These are phyloP conservation scores for Rhadina sibilatrix DNA, from an alignment of 2,113 vertebrate genomes.

Conservation along the genomic window DNA sequence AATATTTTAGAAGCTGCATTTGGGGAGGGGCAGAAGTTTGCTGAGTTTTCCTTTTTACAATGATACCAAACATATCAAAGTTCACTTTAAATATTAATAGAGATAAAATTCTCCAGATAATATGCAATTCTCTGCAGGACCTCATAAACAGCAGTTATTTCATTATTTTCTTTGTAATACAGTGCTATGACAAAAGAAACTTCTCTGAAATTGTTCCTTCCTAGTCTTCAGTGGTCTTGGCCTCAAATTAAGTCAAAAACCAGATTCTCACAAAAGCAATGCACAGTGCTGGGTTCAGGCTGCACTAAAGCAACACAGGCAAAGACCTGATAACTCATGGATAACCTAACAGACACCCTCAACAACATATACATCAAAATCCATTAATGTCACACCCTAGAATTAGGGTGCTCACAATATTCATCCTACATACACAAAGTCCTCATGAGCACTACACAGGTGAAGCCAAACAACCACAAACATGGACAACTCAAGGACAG, in stretches of 20 bases:
- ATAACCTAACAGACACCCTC: neutral
- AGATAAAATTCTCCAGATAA: neutral
- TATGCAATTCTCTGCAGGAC: neutral
- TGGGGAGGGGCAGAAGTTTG: neutral
- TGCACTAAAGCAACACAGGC: neutral
- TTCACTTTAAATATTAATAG: neutral
- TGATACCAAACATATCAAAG: neutral
- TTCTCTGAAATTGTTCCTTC: neutral
- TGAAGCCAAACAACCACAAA: neutral
- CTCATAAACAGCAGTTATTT: neutral
- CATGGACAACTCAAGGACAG: neutral
- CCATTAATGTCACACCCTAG: neutral
- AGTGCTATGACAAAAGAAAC: neutral
- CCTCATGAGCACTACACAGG: neutral
- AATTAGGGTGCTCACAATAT: neutral
- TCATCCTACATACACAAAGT: neutral
- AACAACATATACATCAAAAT: neutral
- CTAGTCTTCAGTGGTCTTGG: neutral
- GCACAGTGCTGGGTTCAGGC: neutral
- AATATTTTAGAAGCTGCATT: neutral
- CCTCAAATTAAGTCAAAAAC: neutral
- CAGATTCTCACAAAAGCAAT: neutral
- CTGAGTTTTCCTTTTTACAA: neutral
- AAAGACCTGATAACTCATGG: neutral
- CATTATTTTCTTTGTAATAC: neutral